phyloP scores from a whole-genome alignment of 2,888 invertebrate species.

The Acanthopleura granulata region DNA sequence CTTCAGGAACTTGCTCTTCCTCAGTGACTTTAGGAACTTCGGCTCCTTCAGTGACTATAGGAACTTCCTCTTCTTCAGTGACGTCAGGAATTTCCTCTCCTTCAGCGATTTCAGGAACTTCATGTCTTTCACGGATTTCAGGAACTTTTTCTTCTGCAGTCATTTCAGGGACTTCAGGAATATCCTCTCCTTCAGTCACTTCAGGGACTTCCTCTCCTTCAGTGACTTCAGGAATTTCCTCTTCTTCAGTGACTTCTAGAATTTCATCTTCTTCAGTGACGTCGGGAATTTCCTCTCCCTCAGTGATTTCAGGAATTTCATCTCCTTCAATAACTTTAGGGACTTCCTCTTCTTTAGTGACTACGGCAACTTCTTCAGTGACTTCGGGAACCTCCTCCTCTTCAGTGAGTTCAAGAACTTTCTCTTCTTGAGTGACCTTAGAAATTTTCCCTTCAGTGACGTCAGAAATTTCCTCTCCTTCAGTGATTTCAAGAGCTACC shows the following conservation, averaged over 20 bases:
- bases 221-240: not conserved
- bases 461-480: too few species aligned
- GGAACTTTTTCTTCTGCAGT: not conserved
- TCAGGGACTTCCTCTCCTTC: not conserved
- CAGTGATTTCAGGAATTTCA: too few species aligned
- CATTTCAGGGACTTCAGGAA: not conserved
- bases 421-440: too few species aligned
- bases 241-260: not conserved
- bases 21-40: not conserved
- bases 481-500: too few species aligned
- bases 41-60: not conserved
- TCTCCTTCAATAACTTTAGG: too few species aligned
- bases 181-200: not conserved
- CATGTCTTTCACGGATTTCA: not conserved
- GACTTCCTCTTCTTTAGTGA: too few species aligned
- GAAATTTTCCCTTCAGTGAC: too few species aligned
- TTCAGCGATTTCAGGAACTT: not conserved
- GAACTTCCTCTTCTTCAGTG: not conserved
- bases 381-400: too few species aligned
- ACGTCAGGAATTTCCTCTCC: not conserved
- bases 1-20: not conserved
- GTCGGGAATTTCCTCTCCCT: not conserved
- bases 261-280: not conserved
- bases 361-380: too few species aligned
- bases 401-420: too few species aligned